Percentiles rank a stretch among this genome's conserved stretches.
These are phyloP conservation scores for Drosophila monieri DNA, from an alignment of 2,888 invertebrate genomes.

Conservation along the genomic window DNA sequence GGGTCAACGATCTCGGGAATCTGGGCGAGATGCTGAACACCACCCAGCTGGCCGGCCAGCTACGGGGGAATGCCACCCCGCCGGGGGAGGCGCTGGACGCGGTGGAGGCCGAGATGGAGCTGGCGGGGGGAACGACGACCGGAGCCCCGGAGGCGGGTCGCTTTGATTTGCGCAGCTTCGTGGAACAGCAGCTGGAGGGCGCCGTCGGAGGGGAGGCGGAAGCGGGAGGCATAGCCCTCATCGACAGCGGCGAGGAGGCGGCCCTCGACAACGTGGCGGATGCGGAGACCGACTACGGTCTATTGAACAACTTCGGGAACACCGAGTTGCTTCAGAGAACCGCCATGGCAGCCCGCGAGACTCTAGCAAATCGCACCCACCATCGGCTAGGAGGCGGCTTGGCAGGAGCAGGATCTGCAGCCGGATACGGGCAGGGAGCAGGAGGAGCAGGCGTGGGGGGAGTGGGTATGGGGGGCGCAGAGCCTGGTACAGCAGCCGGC, in stretches of 20 bases:
- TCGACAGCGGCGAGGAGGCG: slow-evolving; percentile 82
- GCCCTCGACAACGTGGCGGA: slow-evolving; percentile 65
- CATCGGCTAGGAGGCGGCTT: not conserved
- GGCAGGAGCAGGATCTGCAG: not conserved
- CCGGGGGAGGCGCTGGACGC: not conserved
- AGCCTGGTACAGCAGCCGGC: slow-evolving; percentile 16
- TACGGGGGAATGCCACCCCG: slow-evolving; percentile 1
- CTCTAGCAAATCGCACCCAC: slow-evolving; percentile 30
- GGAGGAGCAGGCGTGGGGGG: slow-evolving; percentile 10
- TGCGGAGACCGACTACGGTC: slow-evolving; percentile 76
- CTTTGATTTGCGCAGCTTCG: slow-evolving; percentile 64
- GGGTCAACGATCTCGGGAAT: slow-evolving; percentile 41
- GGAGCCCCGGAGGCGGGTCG: slow-evolving; percentile 40
- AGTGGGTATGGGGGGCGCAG: slow-evolving; percentile 13
- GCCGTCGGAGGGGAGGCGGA: slow-evolving; percentile 46
- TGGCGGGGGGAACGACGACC: slow-evolving; percentile 21
- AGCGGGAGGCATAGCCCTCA: slow-evolving; percentile 78
- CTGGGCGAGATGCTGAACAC: slow-evolving; percentile 52
- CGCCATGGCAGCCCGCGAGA: slow-evolving; percentile 43
- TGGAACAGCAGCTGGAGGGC: slow-evolving; percentile 63
- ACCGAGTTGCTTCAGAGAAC: slow-evolving; percentile 59
- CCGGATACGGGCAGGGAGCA: slow-evolving; percentile 5
- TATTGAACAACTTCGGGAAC: slow-evolving; percentile 69
- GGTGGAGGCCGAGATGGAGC: not conserved
- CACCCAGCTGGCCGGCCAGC: slow-evolving; percentile 31